These are phyloP conservation scores for Brachyistius frenatus DNA, from an alignment of 2,113 vertebrate genomes.

Conservation along the genomic window DNA sequence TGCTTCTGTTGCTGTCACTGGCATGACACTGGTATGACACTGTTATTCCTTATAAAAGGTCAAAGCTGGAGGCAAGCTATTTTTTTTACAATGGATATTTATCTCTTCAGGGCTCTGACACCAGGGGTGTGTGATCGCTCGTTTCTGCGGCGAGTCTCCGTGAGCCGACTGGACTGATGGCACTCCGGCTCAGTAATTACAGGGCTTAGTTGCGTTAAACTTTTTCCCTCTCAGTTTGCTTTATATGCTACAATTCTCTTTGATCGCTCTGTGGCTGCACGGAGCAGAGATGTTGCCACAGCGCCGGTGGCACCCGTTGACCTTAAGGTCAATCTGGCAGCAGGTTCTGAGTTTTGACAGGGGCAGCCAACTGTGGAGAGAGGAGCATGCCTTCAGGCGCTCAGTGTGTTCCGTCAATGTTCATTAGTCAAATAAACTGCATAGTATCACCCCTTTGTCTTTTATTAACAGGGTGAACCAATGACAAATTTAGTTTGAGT, in stretches of 20 bases:
- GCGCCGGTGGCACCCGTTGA: slow-evolving; percentile 67
- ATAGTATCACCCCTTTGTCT: slow-evolving; percentile 71
- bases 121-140: neutral
- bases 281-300: slow-evolving; percentile 62
- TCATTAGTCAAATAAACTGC: slow-evolving; percentile 78
- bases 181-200: slow-evolving; percentile 46
- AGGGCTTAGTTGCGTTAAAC: slow-evolving; percentile 24
- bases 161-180: slow-evolving; percentile 19
- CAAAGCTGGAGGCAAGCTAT: slow-evolving; percentile 44
- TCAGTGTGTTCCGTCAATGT: slow-evolving; percentile 74
- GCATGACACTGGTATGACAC: slow-evolving; percentile 27
- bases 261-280: slow-evolving; percentile 60
- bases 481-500: slow-evolving; percentile 65
- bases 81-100: slow-evolving; percentile 49
- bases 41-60: slow-evolving; percentile 59
- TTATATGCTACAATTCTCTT: slow-evolving; percentile 33
- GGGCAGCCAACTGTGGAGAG: slow-evolving; percentile 78
- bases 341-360: slow-evolving; percentile 83
- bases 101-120: slow-evolving; percentile 16
- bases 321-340: slow-evolving; percentile 81
- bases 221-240: slow-evolving; percentile 44
- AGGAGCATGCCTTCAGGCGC: slow-evolving; percentile 61
- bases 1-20: slow-evolving; percentile 27
- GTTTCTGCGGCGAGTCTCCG: slow-evolving; percentile 21
- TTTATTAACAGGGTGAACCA: slow-evolving; percentile 74